Conservation (phyloP, 2,888 invertebrate species). For the Leucophora obtusa region DNA sequence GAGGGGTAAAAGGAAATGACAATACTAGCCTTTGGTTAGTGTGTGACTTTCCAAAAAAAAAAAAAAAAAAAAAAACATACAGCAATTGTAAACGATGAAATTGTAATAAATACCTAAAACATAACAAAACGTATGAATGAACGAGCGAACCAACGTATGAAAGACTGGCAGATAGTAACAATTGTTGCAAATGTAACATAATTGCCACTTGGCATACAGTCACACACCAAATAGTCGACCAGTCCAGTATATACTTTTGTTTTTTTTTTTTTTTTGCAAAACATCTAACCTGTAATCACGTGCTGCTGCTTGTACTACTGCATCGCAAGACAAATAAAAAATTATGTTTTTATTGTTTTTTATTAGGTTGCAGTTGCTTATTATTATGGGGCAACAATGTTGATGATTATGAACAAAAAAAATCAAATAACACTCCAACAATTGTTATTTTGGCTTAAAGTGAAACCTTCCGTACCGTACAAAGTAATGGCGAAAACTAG, state of each 20-base stretch:
- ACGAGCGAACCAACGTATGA: not conserved
- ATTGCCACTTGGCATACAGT: constrained; percentile 61
- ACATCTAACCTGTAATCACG: constrained; percentile 61
- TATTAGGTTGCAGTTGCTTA: constrained; percentile 20
- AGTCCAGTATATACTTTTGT: constrained; percentile 2
- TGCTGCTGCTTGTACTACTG: constrained; percentile 45
- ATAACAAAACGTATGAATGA: constrained; percentile 20
- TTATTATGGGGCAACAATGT: constrained; percentile 39
- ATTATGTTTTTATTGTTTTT: constrained; percentile 11
- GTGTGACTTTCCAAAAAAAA: constrained; percentile 33
- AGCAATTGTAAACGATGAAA: constrained; percentile 54
- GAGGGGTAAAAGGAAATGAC: constrained; percentile 18
- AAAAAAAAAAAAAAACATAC: no score
- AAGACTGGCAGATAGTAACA: constrained; percentile 11
- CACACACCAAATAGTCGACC: constrained; percentile 42
- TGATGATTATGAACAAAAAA: not conserved
- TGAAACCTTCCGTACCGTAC: not conserved
- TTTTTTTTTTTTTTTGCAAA: constrained; percentile 17
- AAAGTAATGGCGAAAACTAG: no score
- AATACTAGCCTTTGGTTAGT: constrained; percentile 1
- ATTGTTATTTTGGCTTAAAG: constrained; percentile 6
- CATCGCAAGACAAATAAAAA: constrained; percentile 48
- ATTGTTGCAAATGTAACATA: constrained; percentile 50
- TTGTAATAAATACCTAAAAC: constrained; percentile 21
- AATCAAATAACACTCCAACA: constrained; percentile 3